Conservation (phyloP, 2,888 invertebrate genomes). For the Sylvicola cinctus region DNA sequence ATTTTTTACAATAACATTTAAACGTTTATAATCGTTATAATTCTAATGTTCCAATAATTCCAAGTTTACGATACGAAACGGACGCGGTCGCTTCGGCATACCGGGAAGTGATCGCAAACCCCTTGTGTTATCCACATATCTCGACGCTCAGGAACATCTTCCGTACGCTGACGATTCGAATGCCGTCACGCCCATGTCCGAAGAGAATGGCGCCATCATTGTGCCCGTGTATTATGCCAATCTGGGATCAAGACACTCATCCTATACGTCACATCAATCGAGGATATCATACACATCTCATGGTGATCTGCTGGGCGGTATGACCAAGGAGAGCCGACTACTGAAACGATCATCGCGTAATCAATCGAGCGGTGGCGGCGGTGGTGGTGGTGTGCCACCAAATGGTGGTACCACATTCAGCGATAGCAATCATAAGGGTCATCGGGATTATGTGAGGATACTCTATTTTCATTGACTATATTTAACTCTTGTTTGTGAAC, state of each 20-base stretch:
- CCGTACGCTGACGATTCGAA: slow-evolving; percentile 96
- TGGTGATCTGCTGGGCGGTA: slow-evolving; percentile 68
- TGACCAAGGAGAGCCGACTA: slow-evolving; percentile 74
- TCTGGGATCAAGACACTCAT: slow-evolving; percentile 79
- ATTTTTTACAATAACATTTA: too few species aligned
- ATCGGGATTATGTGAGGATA: slow-evolving; percentile 51
- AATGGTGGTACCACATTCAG: slow-evolving; percentile 23
- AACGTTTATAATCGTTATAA: too few species aligned
- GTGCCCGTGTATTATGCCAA: slow-evolving; percentile 79
- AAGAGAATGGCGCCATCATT: slow-evolving; percentile 89
- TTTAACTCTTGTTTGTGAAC: too few species aligned
- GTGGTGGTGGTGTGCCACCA: slow-evolving; percentile 32
- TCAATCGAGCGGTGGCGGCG: too few species aligned
- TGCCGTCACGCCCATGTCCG: slow-evolving; percentile 94
- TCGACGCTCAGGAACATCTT: slow-evolving; percentile 85
- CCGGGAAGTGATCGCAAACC: slow-evolving; percentile 82
- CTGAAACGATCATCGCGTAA: slow-evolving; percentile 54
- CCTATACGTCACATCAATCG: slow-evolving; percentile 88
- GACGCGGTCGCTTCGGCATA: slow-evolving; percentile 52
- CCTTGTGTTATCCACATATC: slow-evolving; percentile 79
- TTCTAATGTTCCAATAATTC: too few species aligned
- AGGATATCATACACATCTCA: slow-evolving; percentile 87
- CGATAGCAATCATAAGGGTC: slow-evolving; percentile 40
- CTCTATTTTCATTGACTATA: neutral
- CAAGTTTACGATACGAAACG: slow-evolving; percentile 69